Conservation (phyloP, 2,113 vertebrate genomes). For the Tor tambroides region DNA sequence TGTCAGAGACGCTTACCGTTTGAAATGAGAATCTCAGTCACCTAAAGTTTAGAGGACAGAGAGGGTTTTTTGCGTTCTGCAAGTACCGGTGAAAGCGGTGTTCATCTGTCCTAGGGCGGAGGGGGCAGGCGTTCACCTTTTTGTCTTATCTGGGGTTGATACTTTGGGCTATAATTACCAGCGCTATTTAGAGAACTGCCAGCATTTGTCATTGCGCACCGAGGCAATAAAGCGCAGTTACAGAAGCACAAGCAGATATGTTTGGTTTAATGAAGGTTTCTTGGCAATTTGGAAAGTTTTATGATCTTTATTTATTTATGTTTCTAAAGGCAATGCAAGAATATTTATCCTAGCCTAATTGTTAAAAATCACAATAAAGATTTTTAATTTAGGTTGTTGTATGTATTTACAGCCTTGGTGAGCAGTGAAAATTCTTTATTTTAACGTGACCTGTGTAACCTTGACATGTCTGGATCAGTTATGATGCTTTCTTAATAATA, state of each 20-base stretch:
- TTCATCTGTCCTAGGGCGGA: not conserved
- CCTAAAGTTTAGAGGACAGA: constrained; percentile 42
- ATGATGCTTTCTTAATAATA: not conserved
- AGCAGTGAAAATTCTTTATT: not conserved
- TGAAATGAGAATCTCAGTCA: constrained; percentile 26
- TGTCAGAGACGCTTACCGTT: constrained; percentile 44
- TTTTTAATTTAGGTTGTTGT: not conserved
- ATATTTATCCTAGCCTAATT: not conserved
- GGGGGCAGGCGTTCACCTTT: not conserved
- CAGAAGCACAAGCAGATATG: not conserved
- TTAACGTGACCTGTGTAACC: constrained; percentile 14
- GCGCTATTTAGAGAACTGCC: constrained; percentile 26
- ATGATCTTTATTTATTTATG: constrained; percentile 13
- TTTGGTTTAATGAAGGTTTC: not conserved
- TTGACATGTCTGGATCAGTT: not conserved
- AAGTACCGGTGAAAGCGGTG: not conserved
- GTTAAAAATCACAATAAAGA: not conserved
- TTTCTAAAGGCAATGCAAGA: not conserved
- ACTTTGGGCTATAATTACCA: constrained; percentile 34
- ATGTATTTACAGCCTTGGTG: not conserved
- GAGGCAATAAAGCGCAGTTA: not conserved
- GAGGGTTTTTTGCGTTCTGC: not conserved
- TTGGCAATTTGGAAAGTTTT: not conserved
- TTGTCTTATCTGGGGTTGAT: constrained; percentile 9
- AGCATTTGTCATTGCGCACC: constrained; percentile 20